Base-by-base conservation (phyloP, 2,113 vertebrate species). In the Epinephelus moara region DNA sequence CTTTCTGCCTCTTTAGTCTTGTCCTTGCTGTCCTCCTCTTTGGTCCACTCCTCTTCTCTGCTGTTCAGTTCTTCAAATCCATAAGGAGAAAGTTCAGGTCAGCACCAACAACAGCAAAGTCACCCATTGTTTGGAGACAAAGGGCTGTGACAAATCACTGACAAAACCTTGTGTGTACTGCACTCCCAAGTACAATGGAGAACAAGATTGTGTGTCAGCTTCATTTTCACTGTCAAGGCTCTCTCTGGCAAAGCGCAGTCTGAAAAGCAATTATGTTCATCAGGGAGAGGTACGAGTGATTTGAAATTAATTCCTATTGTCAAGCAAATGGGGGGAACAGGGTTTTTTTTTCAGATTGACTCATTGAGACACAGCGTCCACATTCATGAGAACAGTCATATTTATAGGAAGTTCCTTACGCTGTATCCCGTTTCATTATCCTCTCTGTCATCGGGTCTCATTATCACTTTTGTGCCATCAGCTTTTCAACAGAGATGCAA, bases 211-310 rank as follows among this genome's bases (percentile, higher is more conserved):
- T 68, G 67, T 70, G 80, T 84, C 81, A 76, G 82, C 77, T 85
- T 86, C 62, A 82, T 85, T 87, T 90, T 77, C 84, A 80, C 56
- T 81, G 85, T 85, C 71, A 73, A 81, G 76, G 52, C 77, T 75
- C 86, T 85, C 85, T 62, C 70, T 78, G 70, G 79, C 69, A 81
- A 81, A 91, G 79, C 70, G 30, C 66, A 49, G 80, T 50, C 66
- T 86, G 86, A 91, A 92, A 92, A 84, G 85, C 85, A 90, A 94
- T 94, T 92, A 89, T 14, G 40, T 71, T 91, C 89, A 92, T 91
- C 77, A 74, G 57, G 55, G 85, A 88, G 77, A 85, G 64, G 18
- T 84, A 76, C 3, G 53, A 42, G 25, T 75, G 75, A 89, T 86
- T 88, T 90, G 84, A 90, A 90, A 90, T 93, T 62, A 86, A 92